Evolutionary conservation across 2,888 invertebrate genomes (phyloP), one percentile per base, ranked within the genome.

Genomic region (Xestia xanthographa): DNA sequence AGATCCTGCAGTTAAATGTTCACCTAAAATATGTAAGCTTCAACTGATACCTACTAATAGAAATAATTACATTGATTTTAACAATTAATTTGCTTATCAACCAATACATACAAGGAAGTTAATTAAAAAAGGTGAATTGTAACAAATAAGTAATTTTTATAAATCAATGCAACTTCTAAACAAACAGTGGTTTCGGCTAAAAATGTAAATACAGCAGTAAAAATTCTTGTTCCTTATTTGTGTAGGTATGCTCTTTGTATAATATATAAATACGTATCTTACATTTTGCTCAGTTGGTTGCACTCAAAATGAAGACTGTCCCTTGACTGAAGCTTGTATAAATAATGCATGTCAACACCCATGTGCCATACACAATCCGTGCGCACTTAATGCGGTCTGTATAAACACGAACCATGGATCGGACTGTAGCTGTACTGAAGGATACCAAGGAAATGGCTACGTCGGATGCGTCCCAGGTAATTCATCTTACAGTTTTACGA

Each of bases 391-490:
- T 93, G 98, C 98, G 75, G 97, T 98, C 86, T 99, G 99, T 96
- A 97, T 98, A 95, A 98, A 98, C 94, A 98, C 98, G 72, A 98
- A 98, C 90, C 99, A 99, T 92, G 98, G 98, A 86, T 98, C 98
- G 41, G 98, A 98, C 91, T 99, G 99, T 94, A 98, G 98, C 92
- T 99, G 99, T 92, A 97, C 97, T 66, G 98, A 98, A 94, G 98
- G 98, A 85, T 98, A 97, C 94, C 98, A 98, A 94, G 99, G 99
- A 92, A 98, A 98, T 91, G 98, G 98, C 90, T 98, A 98, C 90
- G 97, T 98, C 66, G 98, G 98, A 90, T 98, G 98, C 91, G 97
- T 97, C 86, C 97, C 97, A 97, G 98, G 98, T 98, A 97, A 94
- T 48, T 41, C 2, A 48, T 48, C 50, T 62, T 34, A 41, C 45